phyloP scores from a whole-genome alignment of 2,888 invertebrate species.

The Phorcus lineatus region DNA sequence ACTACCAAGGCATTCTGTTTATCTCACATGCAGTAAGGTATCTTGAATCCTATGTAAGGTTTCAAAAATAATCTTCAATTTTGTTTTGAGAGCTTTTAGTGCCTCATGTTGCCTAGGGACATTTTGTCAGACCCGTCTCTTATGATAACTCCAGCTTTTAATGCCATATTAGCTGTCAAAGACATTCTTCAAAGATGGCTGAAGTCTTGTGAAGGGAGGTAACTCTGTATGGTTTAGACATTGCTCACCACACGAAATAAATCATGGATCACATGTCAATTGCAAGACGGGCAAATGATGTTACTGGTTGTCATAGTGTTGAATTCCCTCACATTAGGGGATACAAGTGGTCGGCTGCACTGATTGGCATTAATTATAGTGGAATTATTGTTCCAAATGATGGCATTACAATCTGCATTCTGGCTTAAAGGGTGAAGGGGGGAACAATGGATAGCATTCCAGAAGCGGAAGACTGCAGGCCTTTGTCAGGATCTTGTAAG shows the following conservation, averaged over 20 bases:
- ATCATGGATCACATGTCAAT: neutral
- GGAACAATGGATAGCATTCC: neutral
- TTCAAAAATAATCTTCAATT: too few species aligned
- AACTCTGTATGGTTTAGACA: neutral
- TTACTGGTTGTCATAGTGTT: neutral
- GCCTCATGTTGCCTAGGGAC: too few species aligned
- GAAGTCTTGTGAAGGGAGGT: neutral
- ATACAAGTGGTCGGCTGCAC: neutral
- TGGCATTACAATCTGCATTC: slow-evolving; percentile 9
- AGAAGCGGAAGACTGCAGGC: neutral
- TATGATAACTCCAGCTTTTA: too few species aligned
- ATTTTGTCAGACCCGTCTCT: too few species aligned
- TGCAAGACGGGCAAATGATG: neutral
- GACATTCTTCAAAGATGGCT: too few species aligned
- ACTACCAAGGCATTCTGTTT: too few species aligned
- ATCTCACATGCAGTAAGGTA: too few species aligned
- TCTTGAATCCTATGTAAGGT: too few species aligned
- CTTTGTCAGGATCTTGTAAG: neutral
- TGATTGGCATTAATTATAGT: slow-evolving; percentile 19
- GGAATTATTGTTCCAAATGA: slow-evolving; percentile 12
- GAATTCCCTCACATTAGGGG: slow-evolving; percentile 10
- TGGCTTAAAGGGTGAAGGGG: neutral
- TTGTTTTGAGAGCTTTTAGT: too few species aligned
- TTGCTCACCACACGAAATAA: slow-evolving; percentile 13
- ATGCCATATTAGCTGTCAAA: too few species aligned